Percentiles rank a stretch among this genome's conserved stretches.
These are phyloP conservation scores for Gallinago stenura DNA, from an alignment of 2,797 vertebrate species.

Conservation along the genomic window DNA sequence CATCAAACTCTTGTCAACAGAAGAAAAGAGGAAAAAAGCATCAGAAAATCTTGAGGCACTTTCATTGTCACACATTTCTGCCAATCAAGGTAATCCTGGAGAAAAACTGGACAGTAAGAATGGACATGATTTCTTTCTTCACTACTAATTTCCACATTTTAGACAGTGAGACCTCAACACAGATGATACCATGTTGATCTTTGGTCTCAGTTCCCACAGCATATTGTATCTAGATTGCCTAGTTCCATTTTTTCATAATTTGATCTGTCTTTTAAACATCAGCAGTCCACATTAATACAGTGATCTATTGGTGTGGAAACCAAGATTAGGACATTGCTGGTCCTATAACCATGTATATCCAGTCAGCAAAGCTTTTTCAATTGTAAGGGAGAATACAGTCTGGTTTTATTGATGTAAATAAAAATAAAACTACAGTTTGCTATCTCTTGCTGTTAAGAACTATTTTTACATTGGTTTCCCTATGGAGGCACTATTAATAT, in stretches of 20 bases:
- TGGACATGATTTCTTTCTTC: slow-evolving; percentile 22
- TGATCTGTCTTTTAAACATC: slow-evolving; percentile 53
- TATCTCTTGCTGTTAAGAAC: not conserved
- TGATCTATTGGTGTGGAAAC: not conserved
- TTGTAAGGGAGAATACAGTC: slow-evolving; percentile 21
- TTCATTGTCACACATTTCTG: slow-evolving; percentile 21
- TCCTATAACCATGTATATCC: not conserved
- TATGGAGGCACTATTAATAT: not conserved
- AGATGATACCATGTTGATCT: slow-evolving; percentile 24
- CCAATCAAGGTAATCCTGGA: slow-evolving; percentile 46
- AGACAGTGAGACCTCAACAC: slow-evolving; percentile 1
- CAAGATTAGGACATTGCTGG: not conserved
- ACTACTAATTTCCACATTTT: slow-evolving; percentile 41
- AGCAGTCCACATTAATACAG: slow-evolving; percentile 1
- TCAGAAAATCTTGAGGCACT: not conserved
- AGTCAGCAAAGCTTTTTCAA: slow-evolving; percentile 18
- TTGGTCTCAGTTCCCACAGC: slow-evolving; percentile 10
- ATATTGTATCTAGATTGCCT: not conserved
- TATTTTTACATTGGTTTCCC: slow-evolving; percentile 9
- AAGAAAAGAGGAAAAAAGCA: not conserved
- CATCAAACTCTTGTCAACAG: slow-evolving; percentile 26
- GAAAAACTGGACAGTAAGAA: slow-evolving; percentile 46
- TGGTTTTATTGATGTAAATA: slow-evolving; percentile 47
- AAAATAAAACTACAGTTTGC: slow-evolving; percentile 35
- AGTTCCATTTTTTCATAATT: slow-evolving; percentile 25